These are phyloP conservation scores for Meiosimyza decipiens DNA, from an alignment of 2,888 invertebrate genomes.

Conservation along the genomic window DNA sequence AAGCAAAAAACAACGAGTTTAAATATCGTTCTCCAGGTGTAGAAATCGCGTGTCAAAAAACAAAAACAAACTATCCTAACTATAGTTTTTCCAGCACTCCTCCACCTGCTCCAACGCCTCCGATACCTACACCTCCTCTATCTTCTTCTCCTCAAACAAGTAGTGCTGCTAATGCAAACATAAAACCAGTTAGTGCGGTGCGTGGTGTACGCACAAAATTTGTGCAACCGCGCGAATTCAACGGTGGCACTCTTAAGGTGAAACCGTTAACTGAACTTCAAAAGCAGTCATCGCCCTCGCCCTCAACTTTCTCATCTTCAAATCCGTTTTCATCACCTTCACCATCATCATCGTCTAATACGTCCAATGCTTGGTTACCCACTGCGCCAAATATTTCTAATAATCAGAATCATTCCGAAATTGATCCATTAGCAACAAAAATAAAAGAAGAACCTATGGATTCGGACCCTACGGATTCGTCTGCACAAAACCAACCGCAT, in stretches of 20 bases:
- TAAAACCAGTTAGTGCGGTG: constrained; percentile 3
- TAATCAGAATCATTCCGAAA: no score
- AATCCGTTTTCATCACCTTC: background rate
- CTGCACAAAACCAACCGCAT: background rate
- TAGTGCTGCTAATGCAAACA: background rate
- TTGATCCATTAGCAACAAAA: no score
- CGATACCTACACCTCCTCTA: background rate
- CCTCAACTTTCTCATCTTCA: background rate
- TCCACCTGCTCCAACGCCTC: background rate
- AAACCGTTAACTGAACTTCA: constrained; percentile 34
- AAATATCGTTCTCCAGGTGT: background rate
- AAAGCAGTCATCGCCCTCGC: background rate
- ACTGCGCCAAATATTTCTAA: background rate
- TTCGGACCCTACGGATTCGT: no score
- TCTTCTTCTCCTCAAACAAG: background rate
- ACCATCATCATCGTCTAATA: background rate
- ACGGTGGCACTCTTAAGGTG: constrained; percentile 19
- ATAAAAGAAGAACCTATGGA: no score
- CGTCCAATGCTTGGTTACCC: background rate
- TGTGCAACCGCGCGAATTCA: constrained; percentile 43
- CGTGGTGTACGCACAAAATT: constrained; percentile 46
- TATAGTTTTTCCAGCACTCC: background rate
- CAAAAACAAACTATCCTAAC: background rate
- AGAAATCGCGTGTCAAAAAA: background rate
- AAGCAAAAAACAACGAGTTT: background rate